Percentiles rank a stretch among this genome's conserved stretches.
Evolutionary conservation across 2,888 invertebrate genomes (phyloP).

Genomic region (Crematogaster levior): DNA sequence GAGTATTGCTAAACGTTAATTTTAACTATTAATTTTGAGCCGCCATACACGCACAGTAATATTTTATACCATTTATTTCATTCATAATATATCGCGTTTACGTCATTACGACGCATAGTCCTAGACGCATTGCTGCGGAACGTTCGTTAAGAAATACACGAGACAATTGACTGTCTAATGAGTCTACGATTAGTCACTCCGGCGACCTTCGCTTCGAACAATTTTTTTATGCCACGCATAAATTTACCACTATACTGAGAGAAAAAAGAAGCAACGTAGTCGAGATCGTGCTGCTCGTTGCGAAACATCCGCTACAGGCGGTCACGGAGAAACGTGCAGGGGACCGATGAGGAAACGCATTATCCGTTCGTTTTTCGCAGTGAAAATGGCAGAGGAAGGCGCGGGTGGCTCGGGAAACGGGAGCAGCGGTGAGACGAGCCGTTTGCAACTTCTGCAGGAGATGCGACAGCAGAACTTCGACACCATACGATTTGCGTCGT

Average conservation of each 20-base stretch:
- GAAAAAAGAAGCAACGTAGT: background rate
- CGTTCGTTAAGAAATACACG: background rate
- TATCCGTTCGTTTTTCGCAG: constrained; percentile 48
- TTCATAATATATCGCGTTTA: background rate
- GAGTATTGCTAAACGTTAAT: background rate
- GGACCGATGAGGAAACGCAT: background rate
- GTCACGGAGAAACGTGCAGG: background rate
- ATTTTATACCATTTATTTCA: background rate
- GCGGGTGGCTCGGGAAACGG: constrained; percentile 77
- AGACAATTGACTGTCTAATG: background rate
- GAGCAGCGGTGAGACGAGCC: constrained; percentile 83
- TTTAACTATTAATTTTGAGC: background rate
- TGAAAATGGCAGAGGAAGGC: constrained; percentile 79
- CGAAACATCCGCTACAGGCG: background rate
- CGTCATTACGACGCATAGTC: background rate
- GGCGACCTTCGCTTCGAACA: constrained; percentile 47
- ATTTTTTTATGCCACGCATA: constrained; percentile 19
- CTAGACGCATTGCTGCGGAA: no score
- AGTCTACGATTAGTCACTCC: constrained; percentile 56
- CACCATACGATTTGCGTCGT: constrained; percentile 98
- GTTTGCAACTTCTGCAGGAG: constrained; percentile 93
- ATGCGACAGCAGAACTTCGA: constrained; percentile 97
- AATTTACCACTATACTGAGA: constrained; percentile 7
- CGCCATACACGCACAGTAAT: background rate
- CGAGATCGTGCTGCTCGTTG: background rate